A percentile compares a stretch with the other conserved stretches of the same genome.
These are phyloP conservation scores for Micrasema longulum DNA, from an alignment of 1,140 invertebrate genomes.

Conservation along the genomic window DNA sequence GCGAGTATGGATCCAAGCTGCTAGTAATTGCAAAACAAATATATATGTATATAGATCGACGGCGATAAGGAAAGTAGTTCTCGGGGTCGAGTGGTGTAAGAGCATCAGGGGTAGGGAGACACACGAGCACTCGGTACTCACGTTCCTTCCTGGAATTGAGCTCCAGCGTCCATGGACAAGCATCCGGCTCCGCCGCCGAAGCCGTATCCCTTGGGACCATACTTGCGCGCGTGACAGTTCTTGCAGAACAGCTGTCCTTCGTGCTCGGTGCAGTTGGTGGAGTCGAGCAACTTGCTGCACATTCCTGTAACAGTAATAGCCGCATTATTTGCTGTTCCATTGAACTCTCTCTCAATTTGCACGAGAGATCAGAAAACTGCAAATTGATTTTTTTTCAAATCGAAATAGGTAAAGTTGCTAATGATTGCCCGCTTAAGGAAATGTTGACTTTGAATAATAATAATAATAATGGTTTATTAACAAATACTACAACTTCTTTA, in stretches of 20 bases:
- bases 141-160: conserved; percentile 70
- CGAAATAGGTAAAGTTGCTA: too few species aligned
- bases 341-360: too few species aligned
- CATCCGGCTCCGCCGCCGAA: conserved; percentile 98
- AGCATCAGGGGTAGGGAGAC: conserved; percentile 14
- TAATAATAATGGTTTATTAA: too few species aligned
- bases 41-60: conserved; percentile 30
- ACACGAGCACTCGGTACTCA: conserved; percentile 69
- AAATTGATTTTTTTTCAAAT: too few species aligned
- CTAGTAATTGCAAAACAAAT: conserved; percentile 49
- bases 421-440: too few species aligned
- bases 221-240: conserved; percentile 96
- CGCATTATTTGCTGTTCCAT: not conserved
- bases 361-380: too few species aligned
- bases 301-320: conserved; percentile 74
- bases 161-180: conserved; percentile 94
- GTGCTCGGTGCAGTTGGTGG: conserved; percentile 96
- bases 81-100: conserved; percentile 20
- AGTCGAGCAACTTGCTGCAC: conserved; percentile 97
- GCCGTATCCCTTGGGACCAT: conserved; percentile 98
- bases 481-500: too few species aligned
- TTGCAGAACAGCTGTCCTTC: conserved; percentile 97
- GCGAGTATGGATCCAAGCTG: conserved; percentile 52
- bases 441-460: too few species aligned
- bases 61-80: conserved; percentile 53